Evolutionary conservation across 2,888 invertebrate species (phyloP).

Genomic region (Trilocha varians): DNA sequence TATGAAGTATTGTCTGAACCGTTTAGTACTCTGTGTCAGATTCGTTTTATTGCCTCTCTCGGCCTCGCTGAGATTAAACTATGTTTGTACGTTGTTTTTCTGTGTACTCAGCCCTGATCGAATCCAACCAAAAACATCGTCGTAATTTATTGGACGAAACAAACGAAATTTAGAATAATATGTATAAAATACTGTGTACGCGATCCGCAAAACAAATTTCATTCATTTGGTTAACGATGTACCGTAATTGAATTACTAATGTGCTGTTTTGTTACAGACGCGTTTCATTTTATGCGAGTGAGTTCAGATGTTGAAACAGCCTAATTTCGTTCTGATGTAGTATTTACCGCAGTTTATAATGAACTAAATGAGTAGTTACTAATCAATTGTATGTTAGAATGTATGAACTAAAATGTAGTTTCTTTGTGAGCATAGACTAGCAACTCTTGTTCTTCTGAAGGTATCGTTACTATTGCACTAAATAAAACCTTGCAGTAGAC

Average conservation of each 20-base stretch:
- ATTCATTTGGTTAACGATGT: background rate
- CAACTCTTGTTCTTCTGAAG: no score
- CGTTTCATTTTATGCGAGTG: background rate
- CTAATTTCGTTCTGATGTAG: no score
- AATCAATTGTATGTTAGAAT: no score
- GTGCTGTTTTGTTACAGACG: background rate
- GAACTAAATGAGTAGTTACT: no score
- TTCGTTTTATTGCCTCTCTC: constrained; percentile 15
- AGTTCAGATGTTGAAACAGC: background rate
- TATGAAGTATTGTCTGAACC: no score
- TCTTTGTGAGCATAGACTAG: no score
- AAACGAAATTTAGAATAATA: background rate
- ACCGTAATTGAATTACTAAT: background rate
- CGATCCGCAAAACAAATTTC: background rate
- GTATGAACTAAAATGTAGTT: no score
- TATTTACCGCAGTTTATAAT: no score
- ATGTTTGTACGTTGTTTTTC: constrained; percentile 11
- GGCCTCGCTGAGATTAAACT: constrained; percentile 18
- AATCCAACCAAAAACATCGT: background rate
- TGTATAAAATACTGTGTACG: background rate
- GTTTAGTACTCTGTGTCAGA: no score
- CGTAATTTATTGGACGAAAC: background rate
- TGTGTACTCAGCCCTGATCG: constrained; percentile 4
- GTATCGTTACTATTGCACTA: no score
- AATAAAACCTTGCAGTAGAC: no score